phyloP scores from a whole-genome alignment of 2,888 invertebrate genomes.

The Eupithecia subumbrata region DNA sequence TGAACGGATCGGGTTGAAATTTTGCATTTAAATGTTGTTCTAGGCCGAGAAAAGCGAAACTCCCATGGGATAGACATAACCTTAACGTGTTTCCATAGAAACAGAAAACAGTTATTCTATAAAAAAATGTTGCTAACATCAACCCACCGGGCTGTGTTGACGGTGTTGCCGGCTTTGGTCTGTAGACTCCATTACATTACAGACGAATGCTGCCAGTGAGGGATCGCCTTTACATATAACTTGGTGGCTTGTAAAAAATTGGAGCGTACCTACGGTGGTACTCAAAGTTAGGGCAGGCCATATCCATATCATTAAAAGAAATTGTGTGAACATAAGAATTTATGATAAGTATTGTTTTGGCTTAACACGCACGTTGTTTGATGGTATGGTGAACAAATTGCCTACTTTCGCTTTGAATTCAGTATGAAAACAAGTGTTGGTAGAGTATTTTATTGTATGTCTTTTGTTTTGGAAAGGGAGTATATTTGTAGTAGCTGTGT shows the following conservation, averaged over 20 bases:
- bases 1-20: too few species aligned
- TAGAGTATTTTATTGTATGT: not conserved
- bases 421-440: conserved; percentile 2
- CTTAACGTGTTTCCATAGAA: too few species aligned
- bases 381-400: conserved; percentile 14
- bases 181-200: not conserved
- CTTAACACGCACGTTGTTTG: conserved; percentile 14
- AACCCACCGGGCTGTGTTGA: not conserved
- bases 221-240: not conserved
- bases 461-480: not conserved
- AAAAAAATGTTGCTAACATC: too few species aligned
- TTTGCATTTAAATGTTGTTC: too few species aligned
- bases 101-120: too few species aligned
- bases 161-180: not conserved
- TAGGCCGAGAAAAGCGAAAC: too few species aligned
- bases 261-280: conserved; percentile 3
- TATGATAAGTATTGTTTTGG: conserved; percentile 34
- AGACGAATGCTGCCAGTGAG: not conserved
- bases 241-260: not conserved
- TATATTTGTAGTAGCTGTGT: not conserved
- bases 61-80: too few species aligned
- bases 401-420: not conserved
- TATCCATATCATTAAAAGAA: conserved; percentile 30
- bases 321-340: conserved; percentile 38
- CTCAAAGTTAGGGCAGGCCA: conserved; percentile 8